Evolutionary conservation across 2,797 vertebrate genomes (phyloP).

Genomic region (Enteromius argenteus): DNA sequence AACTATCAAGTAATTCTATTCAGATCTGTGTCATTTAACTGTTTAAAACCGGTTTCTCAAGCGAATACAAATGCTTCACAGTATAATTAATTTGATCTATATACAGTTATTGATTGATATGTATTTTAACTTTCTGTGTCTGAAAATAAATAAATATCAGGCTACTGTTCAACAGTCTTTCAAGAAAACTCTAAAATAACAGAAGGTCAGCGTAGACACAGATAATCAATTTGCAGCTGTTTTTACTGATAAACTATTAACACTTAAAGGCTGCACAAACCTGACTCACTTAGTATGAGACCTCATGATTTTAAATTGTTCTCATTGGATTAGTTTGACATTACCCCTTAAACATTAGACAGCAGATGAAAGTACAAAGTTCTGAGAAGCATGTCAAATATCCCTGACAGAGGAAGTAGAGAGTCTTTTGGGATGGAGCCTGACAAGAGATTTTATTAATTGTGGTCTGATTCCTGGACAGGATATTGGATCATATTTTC

Average conservation of each 20-base stretch:
- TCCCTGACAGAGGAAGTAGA: constrained; percentile 4
- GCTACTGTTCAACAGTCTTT: not conserved
- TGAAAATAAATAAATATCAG: not conserved
- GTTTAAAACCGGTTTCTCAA: not conserved
- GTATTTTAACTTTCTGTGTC: not conserved
- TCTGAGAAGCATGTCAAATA: constrained; percentile 20
- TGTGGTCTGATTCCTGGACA: constrained; percentile 30
- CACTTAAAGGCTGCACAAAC: not conserved
- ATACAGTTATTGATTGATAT: not conserved
- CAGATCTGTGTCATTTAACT: not conserved
- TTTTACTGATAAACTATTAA: not conserved
- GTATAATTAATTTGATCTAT: not conserved
- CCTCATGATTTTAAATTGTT: not conserved
- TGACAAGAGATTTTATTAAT: constrained; percentile 36
- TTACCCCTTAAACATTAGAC: not conserved
- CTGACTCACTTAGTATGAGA: constrained; percentile 5
- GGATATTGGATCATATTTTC: constrained; percentile 39
- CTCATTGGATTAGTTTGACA: constrained; percentile 1
- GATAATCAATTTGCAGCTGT: not conserved
- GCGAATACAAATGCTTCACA: not conserved
- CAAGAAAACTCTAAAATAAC: not conserved
- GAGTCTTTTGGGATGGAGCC: constrained; percentile 17
- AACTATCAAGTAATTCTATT: not conserved
- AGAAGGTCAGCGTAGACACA: not conserved
- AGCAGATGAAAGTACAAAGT: not conserved